phyloP scores from a whole-genome alignment of 2,113 vertebrate species.

The Charina bottae region DNA sequence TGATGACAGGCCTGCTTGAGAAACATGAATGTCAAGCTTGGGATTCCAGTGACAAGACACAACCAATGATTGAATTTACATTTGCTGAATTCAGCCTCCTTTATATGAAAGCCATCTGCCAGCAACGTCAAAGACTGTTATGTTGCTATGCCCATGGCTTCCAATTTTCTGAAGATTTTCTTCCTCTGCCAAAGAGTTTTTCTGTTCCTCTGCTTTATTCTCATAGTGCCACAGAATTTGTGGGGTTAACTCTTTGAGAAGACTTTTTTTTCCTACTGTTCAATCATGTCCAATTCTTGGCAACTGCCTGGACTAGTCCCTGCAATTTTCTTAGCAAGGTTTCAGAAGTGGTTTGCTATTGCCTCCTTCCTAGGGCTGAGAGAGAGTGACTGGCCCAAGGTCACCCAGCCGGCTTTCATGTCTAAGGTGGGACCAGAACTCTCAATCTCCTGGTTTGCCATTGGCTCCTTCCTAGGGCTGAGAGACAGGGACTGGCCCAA shows the following conservation, averaged over 20 bases:
- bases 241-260: background rate
- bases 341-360: no score
- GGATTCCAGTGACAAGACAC: background rate
- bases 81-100: background rate
- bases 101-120: background rate
- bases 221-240: background rate
- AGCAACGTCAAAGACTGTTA: background rate
- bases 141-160: background rate
- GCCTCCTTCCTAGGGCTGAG: no score
- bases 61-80: background rate
- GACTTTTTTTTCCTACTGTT: no score
- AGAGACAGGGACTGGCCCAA: no score
- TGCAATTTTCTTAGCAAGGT: no score
- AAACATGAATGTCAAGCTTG: background rate
- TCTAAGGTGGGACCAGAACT: no score
- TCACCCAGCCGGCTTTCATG: no score
- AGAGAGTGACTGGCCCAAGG: no score
- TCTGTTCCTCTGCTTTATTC: background rate
- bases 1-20: background rate
- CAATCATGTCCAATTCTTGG: no score
- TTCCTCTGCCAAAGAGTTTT: background rate
- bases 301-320: no score
- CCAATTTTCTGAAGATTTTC: background rate
- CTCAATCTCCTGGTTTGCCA: no score
- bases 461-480: no score